These are phyloP conservation scores for Daubentonia madagascariensis DNA, from an alignment of 2,113 vertebrate genomes.

Conservation along the genomic window DNA sequence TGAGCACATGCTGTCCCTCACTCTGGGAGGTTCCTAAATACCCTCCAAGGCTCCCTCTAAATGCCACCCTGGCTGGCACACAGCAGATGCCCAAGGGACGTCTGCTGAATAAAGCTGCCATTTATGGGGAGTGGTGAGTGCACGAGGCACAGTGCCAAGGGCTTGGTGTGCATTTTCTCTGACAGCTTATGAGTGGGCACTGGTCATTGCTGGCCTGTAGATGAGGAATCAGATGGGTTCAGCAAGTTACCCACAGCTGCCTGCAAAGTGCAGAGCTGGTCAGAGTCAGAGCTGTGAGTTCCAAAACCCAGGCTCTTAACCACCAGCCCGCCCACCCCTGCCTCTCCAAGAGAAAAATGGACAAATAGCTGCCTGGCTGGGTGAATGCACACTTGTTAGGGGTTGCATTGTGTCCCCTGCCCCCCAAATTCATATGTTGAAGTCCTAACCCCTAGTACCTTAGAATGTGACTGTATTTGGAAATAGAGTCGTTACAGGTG, in stretches of 20 bases:
- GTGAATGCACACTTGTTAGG: background rate
- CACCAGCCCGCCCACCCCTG: background rate
- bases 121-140: background rate
- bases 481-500: background rate
- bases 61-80: background rate
- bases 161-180: background rate
- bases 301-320: background rate
- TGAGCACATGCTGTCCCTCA: accelerated
- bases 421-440: background rate
- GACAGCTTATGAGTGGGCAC: accelerated
- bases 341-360: accelerated
- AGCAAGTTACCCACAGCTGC: accelerated
- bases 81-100: background rate
- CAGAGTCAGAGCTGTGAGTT: background rate
- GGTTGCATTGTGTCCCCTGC: background rate
- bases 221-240: background rate
- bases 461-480: background rate
- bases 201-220: accelerated
- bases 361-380: background rate
- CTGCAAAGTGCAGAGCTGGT: background rate
- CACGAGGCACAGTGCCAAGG: accelerated
- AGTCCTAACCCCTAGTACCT: background rate
- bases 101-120: background rate
- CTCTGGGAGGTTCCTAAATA: background rate
- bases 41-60: background rate